These are phyloP conservation scores for Nasalis larvatus DNA, from an alignment of 2,113 vertebrate genomes.

Conservation along the genomic window DNA sequence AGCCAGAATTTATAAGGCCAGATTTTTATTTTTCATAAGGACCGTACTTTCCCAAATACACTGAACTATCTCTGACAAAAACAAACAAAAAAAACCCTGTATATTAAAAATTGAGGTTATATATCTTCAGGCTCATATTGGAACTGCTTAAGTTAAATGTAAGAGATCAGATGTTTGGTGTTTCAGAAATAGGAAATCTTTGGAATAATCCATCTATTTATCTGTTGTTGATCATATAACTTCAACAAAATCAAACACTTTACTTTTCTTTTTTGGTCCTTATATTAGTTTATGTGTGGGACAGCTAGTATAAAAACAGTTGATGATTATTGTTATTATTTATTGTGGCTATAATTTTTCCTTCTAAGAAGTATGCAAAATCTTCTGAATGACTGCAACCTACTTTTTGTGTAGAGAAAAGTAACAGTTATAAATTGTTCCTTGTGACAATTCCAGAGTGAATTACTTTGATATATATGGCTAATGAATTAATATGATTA, in stretches of 20 bases:
- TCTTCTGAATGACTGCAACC: conserved; percentile 66
- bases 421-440: conserved; percentile 81
- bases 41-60: not conserved
- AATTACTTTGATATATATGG: conserved; percentile 84
- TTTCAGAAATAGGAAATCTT: conserved; percentile 2
- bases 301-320: not conserved
- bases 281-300: not conserved
- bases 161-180: not conserved
- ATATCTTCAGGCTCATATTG: not conserved
- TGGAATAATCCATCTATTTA: not conserved
- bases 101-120: not conserved
- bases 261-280: not conserved
- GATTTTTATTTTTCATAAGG: not conserved
- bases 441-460: conserved; percentile 79
- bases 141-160: not conserved
- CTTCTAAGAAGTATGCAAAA: conserved; percentile 55
- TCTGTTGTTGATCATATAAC: not conserved
- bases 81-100: not conserved
- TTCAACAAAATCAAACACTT: not conserved
- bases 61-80: not conserved
- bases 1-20: not conserved
- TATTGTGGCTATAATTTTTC: conserved; percentile 68
- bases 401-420: conserved; percentile 64
- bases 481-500: conserved; percentile 88
- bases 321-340: conserved; percentile 74